These are phyloP conservation scores for Zoanthus gigantus DNA, from an alignment of 92 coral and sea anemone species.

Conservation along the genomic window DNA sequence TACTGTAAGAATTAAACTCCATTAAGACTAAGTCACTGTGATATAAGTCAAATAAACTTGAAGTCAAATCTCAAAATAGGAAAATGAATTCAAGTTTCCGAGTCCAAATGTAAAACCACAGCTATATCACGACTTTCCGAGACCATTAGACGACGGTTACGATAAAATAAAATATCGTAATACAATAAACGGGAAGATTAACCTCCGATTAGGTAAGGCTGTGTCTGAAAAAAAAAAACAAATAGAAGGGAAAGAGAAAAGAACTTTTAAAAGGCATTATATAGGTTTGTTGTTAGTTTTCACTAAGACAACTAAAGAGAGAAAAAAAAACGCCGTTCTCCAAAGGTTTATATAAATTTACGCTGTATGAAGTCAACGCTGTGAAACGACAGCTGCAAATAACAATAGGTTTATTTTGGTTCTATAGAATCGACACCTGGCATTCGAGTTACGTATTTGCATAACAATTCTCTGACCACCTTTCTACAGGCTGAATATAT, in stretches of 20 bases:
- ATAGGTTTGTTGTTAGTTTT: constrained; percentile 11
- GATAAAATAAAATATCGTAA: constrained; percentile 29
- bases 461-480: constrained; percentile 73
- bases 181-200: constrained; percentile 34
- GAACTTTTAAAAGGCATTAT: constrained; percentile 62
- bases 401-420: constrained; percentile 88
- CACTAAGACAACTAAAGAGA: neutral
- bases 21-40: neutral
- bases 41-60: neutral
- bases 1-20: neutral
- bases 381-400: constrained; percentile 79
- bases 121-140: constrained; percentile 21
- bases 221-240: constrained; percentile 1
- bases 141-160: constrained; percentile 1
- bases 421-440: constrained; percentile 92
- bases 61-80: constrained; percentile 2
- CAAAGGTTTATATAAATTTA: constrained; percentile 76
- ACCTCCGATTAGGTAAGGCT: constrained; percentile 27
- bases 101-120: constrained; percentile 31
- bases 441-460: constrained; percentile 64
- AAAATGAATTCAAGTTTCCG: neutral
- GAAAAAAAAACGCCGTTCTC: constrained; percentile 56
- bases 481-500: constrained; percentile 55
- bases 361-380: constrained; percentile 75
- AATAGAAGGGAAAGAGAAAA: constrained; percentile 47